Evolutionary conservation across 2,888 invertebrate genomes (phyloP), one percentile per base, ranked within the genome.

Genomic region (Orthosia cruda): DNA sequence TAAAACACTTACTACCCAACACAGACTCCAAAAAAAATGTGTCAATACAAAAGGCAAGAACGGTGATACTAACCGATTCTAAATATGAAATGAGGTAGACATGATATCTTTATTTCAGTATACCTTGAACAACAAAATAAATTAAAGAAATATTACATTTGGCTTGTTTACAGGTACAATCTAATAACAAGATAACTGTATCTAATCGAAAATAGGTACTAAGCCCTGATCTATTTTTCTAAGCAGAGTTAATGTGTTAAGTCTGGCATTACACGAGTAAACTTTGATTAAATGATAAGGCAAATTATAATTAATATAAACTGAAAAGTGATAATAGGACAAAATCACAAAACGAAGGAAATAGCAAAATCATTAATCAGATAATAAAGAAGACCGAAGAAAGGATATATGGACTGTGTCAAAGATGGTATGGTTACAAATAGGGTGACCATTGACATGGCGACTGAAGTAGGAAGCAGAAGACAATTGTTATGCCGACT

Each of bases 181-280:
- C 32, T 55, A 57, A 78, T 64, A 4, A 63, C 55, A 20, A 59
- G 71, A 83, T 83, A 70, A 2, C 13, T 47, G 1, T 63, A 71
- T 83, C 71, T 83, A 65, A 83, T 83, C 80, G 4, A 15, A 59
- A 80, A 47, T 55, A 52, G 18, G 47, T 40, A 32, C 15, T 77
- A 58, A 77, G 49, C 52, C 65, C 45, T 64, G 47, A 75, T 67
- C 71, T 74, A 72, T 70, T 70, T n/a, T 74, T 74, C 64, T 61
- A 63, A 84, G 52, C 32, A 23, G 50, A 50, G 59, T 73, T 66
- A 73, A 45, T 69, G 18, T 52, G 54, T 54, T 68, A 61, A 67
- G 47, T 47, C 54, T 40, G 40, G 54, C 0, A 66, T 66, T 55
- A 57, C 47, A 54, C 2, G 45, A 58, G n/a, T 80, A 49, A 52